Evolutionary conservation across 2,797 vertebrate species (phyloP).

Genomic region (Schizopygopsis malacanthus): DNA sequence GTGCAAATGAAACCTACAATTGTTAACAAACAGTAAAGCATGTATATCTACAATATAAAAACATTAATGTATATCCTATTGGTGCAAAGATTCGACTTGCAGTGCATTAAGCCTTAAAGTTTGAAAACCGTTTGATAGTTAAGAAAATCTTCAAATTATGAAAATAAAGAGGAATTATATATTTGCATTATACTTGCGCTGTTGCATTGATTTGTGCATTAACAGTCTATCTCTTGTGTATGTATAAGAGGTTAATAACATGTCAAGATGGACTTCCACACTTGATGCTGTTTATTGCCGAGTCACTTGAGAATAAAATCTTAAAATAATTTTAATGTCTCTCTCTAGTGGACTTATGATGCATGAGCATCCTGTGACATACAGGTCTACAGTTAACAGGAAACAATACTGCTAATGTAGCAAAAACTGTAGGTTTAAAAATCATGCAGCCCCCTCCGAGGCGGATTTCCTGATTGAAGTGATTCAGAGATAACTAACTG

Average conservation of each 20-base stretch:
- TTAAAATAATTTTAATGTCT: not conserved
- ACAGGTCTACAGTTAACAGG: not conserved
- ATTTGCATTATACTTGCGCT: conserved; percentile 65
- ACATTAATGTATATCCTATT: not conserved
- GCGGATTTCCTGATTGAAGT: not conserved
- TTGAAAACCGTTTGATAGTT: not conserved
- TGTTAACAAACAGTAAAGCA: not conserved
- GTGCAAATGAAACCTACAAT: conserved; percentile 1
- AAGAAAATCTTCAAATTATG: not conserved
- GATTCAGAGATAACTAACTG: not conserved
- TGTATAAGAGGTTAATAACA: not conserved
- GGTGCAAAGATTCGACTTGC: not conserved
- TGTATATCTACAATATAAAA: conserved; percentile 8
- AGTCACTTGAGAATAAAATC: conserved; percentile 4
- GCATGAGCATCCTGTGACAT: not conserved
- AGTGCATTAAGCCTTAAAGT: not conserved
- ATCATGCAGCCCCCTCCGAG: not conserved
- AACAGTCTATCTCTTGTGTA: not conserved
- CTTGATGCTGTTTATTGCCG: not conserved
- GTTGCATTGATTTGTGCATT: conserved; percentile 83
- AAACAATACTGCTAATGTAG: conserved; percentile 7
- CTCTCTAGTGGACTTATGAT: not conserved
- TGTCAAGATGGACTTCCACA: not conserved
- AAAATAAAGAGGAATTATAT: not conserved
- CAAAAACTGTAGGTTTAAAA: conserved; percentile 2